Evolutionary conservation across 2,797 vertebrate species (phyloP).

Genomic region (Pipistrellus nathusii): DNA sequence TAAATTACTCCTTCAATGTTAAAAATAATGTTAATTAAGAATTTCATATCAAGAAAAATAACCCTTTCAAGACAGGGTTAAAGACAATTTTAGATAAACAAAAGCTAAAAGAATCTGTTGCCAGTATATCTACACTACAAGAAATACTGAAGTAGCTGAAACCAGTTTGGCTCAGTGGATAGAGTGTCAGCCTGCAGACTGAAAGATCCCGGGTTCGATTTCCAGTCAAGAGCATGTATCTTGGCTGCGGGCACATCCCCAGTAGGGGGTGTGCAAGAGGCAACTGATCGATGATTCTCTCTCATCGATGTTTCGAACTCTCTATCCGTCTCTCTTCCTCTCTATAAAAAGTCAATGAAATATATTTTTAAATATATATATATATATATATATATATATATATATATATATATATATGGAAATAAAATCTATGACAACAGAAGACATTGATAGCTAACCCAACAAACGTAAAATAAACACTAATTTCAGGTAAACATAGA

Average conservation of each 20-base stretch:
- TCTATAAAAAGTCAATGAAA: no score
- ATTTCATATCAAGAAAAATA: neutral
- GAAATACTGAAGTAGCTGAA: neutral
- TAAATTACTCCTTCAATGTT: neutral
- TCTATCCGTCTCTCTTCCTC: no score
- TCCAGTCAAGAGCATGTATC: no score
- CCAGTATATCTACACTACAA: neutral
- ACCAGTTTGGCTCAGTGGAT: no score
- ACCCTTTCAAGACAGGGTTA: neutral
- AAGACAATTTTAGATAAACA: constrained; percentile 18
- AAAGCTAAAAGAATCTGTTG: neutral
- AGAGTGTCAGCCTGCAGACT: no score
- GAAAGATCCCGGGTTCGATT: no score
- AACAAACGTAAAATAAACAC: neutral
- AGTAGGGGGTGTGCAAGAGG: no score
- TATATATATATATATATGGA: neutral
- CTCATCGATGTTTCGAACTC: no score
- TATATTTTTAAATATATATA: no score
- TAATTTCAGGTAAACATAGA: neutral
- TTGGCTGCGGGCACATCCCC: no score
- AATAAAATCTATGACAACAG: neutral
- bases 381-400: neutral
- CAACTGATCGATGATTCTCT: no score
- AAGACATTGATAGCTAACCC: neutral
- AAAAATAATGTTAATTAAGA: neutral